A percentile compares a stretch with the other conserved stretches of the same genome.
These are phyloP conservation scores for Apantesis nais DNA, from an alignment of 2,888 invertebrate genomes.

Conservation along the genomic window DNA sequence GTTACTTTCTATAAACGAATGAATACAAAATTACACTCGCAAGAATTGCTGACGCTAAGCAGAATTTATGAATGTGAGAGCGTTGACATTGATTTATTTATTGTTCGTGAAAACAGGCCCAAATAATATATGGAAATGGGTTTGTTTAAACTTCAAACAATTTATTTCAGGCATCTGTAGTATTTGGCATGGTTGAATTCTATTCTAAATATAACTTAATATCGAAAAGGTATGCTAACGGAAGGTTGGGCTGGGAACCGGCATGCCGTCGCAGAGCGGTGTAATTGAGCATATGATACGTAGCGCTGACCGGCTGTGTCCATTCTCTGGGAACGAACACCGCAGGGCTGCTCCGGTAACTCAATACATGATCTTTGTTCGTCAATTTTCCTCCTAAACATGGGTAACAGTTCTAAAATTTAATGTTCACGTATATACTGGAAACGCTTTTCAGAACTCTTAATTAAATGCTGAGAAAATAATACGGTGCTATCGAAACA, in stretches of 20 bases:
- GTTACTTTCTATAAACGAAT: constrained; percentile 38
- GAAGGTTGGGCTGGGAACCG: constrained; percentile 40
- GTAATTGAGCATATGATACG: constrained; percentile 80
- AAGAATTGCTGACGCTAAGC: constrained; percentile 43
- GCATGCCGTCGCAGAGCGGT: constrained; percentile 56
- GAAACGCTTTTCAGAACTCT: constrained; percentile 14
- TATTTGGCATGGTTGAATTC: constrained; percentile 45
- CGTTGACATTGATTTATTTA: constrained; percentile 46
- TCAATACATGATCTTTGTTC: constrained; percentile 34
- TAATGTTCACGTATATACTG: constrained; percentile 18
- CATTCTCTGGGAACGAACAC: constrained; percentile 64
- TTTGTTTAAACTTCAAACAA: constrained; percentile 24
- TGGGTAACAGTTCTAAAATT: constrained; percentile 18
- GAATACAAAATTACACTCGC: constrained; percentile 44
- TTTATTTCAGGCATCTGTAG: constrained; percentile 32
- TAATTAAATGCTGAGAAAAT: constrained; percentile 18
- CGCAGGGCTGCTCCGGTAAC: constrained; percentile 58
- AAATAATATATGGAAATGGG: constrained; percentile 30
- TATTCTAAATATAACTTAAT: constrained; percentile 30
- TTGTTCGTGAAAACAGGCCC: constrained; percentile 31
- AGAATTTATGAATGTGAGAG: constrained; percentile 45
- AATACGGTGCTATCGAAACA: constrained; percentile 20
- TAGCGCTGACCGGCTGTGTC: constrained; percentile 69
- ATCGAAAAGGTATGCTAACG: constrained; percentile 46
- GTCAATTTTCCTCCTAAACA: constrained; percentile 25